Conservation (phyloP, 2,797 vertebrate genomes). For the Heteromormyrus szaboi region DNA sequence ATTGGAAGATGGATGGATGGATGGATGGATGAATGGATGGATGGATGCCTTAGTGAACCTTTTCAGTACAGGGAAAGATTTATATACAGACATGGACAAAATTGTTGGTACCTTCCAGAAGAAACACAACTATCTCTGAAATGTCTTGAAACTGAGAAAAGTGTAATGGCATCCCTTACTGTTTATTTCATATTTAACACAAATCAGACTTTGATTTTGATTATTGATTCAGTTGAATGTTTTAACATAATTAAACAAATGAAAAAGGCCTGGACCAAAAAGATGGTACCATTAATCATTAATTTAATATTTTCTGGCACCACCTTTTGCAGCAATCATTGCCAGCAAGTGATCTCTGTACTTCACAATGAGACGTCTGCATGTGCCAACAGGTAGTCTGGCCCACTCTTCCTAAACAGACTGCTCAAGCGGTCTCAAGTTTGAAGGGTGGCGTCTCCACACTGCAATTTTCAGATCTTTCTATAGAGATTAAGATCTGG, state of each 20-base stretch:
- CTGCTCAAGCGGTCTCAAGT: not conserved
- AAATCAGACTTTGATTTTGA: not conserved
- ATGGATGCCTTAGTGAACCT: not conserved
- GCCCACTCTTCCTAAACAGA: not conserved
- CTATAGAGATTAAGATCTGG: not conserved
- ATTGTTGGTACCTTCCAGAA: not conserved
- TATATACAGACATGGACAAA: not conserved
- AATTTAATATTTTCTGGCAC: not conserved
- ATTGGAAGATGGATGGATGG: not conserved
- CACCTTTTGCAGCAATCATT: not conserved
- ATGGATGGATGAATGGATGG: not conserved
- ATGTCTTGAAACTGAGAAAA: not conserved
- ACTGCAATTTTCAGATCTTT: not conserved
- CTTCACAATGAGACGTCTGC: not conserved
- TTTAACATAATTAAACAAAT: not conserved
- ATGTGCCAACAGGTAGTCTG: not conserved
- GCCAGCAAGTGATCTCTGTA: not conserved
- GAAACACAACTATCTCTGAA: not conserved
- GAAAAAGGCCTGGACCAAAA: not conserved
- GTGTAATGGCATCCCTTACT: not conserved
- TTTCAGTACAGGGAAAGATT: not conserved
- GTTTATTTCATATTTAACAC: not conserved
- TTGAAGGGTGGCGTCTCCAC: not conserved
- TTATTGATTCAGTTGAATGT: not conserved
- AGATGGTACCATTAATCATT: not conserved